Base-by-base conservation (phyloP, 2,113 vertebrate species). In the Hypomesus transpacificus region DNA sequence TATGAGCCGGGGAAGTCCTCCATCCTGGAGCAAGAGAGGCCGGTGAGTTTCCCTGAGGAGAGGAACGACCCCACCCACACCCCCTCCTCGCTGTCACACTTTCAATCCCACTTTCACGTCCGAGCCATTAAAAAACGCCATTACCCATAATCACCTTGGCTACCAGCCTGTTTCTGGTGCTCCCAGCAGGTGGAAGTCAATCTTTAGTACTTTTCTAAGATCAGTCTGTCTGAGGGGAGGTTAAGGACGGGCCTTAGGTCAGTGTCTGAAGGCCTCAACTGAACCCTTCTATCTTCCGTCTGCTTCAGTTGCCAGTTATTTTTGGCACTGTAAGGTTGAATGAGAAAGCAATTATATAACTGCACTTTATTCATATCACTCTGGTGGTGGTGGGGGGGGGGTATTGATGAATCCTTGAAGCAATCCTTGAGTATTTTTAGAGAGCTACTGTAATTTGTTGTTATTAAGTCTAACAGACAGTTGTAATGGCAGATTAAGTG, bases 1-100 rank as follows among this genome's bases (percentile, higher is more conserved):
- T 99, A 99, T 2, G 97, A 99, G 83, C 97, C 97, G 0, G 97
- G 97, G 61, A 98, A 97, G 82, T 99, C 97, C 1, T 99, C 97
- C 0, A 96, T 99, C 83, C 90, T 99, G 73, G 95, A 98, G 65
- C 96, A 96, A 0, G 96, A 98, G 82, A 92, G 96, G 88, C 96
- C 95, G 82, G 96, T 98, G 91, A 96, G 96, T 89, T 68, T 57
- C 74, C 18, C 5, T 70, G 51, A 51, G 3, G 20, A 26, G 34
- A 16, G 21, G 18, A 51, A 14, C 5, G 6, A 34, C n/a, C 13
- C 68, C 18, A n/a, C 20, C 20, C 34, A 7, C 34, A 31, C 18
- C 68, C 59, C 31, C 20, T 20, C 34, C 20, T 4, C 68, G 58
- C 56, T 46, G 18, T 24, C 34, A 8, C 46, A 22, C 14, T 50